Base-by-base conservation (phyloP, 2,888 invertebrate genomes). In the Protonemura montana region DNA sequence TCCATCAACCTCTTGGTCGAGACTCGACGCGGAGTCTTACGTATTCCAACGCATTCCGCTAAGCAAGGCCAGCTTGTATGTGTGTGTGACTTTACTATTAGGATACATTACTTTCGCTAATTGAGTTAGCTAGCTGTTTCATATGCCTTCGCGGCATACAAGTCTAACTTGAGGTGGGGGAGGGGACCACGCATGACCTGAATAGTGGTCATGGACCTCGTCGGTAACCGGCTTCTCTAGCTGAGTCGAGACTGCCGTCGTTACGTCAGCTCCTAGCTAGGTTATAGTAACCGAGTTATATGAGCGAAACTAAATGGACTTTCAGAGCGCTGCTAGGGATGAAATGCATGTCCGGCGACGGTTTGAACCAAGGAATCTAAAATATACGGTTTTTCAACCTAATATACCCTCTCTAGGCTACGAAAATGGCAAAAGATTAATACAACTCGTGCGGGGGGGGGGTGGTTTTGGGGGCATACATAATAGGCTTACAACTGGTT, bases 91-190 rank as follows among this genome's bases (percentile, higher is more conserved):
- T 30, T 86, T 28, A 29, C 30, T 29, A 29, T 86, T 78, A 83
- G 86, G 83, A 76, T 78, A 85, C 85, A 82, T 87, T 87, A 87
- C 87, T 87, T 87, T 87, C 87, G 87, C 87, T 87, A 87, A 87
- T 87, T 87, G 87, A 87, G 87, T 87, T 87, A 87, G 87, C 86
- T 87, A 87, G 87, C 87, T 86, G 87, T 85, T 83, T 84, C 86
- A 76, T 59, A 29, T 7, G 42, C 25, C 25, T 27, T 10, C 59
- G 59, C 16, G 29, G n/a, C 76, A 77, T 27, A 21, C 59, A 83
- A 59, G 84, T 85, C 86, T 85, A 82, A 85, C 86, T 26, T 59
- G 35, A n/a, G 27, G 84, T 13, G 81, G 85, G 86, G 86, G 85
- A 27, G 83, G 85, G 85, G 78, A 25, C 41, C 86, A 85, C 30